These are phyloP conservation scores for Python bivittatus DNA, from an alignment of 2,113 vertebrate genomes.

Conservation along the genomic window DNA sequence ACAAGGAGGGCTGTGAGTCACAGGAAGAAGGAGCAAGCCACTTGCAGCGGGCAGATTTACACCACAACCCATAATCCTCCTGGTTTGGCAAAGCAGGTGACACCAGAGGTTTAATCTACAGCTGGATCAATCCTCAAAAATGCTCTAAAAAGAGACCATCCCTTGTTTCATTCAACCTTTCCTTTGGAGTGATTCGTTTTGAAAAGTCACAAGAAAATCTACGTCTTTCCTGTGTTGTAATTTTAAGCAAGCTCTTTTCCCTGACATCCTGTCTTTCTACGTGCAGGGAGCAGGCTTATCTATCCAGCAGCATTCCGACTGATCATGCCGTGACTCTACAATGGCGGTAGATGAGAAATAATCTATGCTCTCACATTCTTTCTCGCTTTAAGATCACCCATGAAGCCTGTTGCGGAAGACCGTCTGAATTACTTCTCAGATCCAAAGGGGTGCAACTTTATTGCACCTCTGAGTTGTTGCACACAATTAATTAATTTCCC, in stretches of 20 bases:
- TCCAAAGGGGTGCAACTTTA: slow-evolving; percentile 6
- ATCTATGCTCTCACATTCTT: neutral
- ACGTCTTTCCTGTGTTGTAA: neutral
- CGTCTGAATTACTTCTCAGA: neutral
- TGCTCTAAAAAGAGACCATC: neutral
- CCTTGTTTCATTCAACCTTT: neutral
- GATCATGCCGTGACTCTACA: neutral
- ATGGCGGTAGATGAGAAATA: neutral
- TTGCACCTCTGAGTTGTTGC: neutral
- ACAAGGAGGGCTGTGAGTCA: too few species aligned
- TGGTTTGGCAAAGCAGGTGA: too few species aligned
- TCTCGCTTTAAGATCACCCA: neutral
- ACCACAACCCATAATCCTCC: neutral
- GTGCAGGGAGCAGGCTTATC: neutral
- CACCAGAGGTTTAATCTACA: too few species aligned
- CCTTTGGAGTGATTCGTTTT: neutral
- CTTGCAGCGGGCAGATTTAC: neutral
- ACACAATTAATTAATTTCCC: slow-evolving; percentile 14
- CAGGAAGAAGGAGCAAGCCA: neutral
- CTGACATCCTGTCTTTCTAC: neutral
- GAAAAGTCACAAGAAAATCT: neutral
- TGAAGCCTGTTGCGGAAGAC: neutral
- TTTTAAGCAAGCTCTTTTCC: too few species aligned
- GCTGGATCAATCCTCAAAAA: neutral
- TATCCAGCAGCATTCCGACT: too few species aligned